Evolutionary conservation across 2,888 invertebrate species (phyloP).

Genomic region (Clostera curtula): DNA sequence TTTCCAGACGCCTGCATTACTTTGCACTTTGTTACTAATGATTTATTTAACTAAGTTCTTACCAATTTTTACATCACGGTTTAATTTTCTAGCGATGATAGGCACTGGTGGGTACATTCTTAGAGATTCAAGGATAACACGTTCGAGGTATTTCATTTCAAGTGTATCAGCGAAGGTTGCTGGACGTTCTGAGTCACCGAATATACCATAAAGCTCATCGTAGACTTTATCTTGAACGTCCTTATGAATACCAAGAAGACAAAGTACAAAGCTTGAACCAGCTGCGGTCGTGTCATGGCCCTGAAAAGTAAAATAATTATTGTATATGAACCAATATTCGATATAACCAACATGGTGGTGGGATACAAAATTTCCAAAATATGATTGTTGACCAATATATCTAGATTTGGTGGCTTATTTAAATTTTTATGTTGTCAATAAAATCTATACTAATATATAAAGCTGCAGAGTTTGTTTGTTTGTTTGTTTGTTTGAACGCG

Average conservation of each 20-base stretch:
- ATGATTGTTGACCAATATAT: too few species aligned
- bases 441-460: too few species aligned
- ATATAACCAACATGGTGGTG: too few species aligned
- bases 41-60: slow-evolving; percentile 9
- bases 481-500: too few species aligned
- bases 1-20: too few species aligned
- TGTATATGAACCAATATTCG: too few species aligned
- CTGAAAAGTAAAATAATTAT: slow-evolving; percentile 29
- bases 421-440: too few species aligned
- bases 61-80: slow-evolving; percentile 81
- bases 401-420: too few species aligned
- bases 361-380: too few species aligned
- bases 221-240: slow-evolving; percentile 85
- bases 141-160: slow-evolving; percentile 87
- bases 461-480: too few species aligned
- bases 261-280: slow-evolving; percentile 90
- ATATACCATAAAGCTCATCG: slow-evolving; percentile 83
- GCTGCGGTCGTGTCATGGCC: slow-evolving; percentile 76
- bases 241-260: slow-evolving; percentile 86
- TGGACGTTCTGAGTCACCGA: slow-evolving; percentile 84
- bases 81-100: slow-evolving; percentile 82
- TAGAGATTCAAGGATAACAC: slow-evolving; percentile 85
- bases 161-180: slow-evolving; percentile 86
- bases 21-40: too few species aligned
- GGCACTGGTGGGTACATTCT: slow-evolving; percentile 89